Evolutionary conservation across 2,888 invertebrate species (phyloP).

Genomic region (Cerceris ruficornis): DNA sequence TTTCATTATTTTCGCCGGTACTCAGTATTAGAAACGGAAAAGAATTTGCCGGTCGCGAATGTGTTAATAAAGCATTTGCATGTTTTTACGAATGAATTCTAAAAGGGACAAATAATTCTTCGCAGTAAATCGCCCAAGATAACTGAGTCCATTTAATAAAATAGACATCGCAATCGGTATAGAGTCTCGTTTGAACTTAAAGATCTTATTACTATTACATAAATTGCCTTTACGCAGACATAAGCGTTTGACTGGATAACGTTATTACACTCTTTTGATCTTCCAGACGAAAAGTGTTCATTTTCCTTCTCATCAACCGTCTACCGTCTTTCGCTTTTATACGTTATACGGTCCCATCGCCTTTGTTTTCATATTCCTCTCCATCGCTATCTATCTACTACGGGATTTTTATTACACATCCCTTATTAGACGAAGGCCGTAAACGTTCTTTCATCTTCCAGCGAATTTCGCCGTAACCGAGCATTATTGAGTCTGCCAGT

Average conservation of each 20-base stretch:
- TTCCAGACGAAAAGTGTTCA: slow-evolving; percentile 42
- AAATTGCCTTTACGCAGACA: background rate
- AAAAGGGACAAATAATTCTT: too few species aligned
- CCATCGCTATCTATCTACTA: background rate
- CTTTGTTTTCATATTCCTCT: background rate
- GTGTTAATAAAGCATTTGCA: too few species aligned
- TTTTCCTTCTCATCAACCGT: slow-evolving; percentile 31
- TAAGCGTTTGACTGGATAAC: slow-evolving; percentile 27
- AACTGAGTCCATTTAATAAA: too few species aligned
- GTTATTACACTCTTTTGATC: slow-evolving; percentile 35
- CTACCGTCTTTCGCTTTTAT: slow-evolving; percentile 12
- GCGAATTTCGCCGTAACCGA: slow-evolving; percentile 14
- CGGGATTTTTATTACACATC: slow-evolving; percentile 57
- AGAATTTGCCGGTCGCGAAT: too few species aligned
- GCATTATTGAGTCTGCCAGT: slow-evolving; percentile 19
- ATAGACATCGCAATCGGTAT: too few species aligned
- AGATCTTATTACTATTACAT: too few species aligned
- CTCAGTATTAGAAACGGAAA: too few species aligned
- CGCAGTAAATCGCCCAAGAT: too few species aligned
- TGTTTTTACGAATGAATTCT: too few species aligned
- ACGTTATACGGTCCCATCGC: slow-evolving; percentile 13
- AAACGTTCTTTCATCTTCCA: slow-evolving; percentile 37
- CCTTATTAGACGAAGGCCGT: slow-evolving; percentile 43
- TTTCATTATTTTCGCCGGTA: too few species aligned
- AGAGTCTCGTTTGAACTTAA: too few species aligned